phyloP scores from a whole-genome alignment of 2,888 invertebrate genomes.

The Pecten maximus region DNA sequence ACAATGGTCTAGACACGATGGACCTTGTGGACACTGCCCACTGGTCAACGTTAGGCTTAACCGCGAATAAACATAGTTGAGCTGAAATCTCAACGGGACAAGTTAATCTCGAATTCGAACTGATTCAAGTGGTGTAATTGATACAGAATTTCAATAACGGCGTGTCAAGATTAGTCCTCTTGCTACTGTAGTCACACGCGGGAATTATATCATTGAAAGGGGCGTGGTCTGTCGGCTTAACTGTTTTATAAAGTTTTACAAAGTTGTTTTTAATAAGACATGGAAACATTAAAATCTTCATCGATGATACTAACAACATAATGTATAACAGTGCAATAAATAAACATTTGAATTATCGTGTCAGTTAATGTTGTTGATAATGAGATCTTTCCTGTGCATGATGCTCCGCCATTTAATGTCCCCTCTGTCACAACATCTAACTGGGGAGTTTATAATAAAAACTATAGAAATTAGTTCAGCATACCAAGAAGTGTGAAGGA shows the following conservation, averaged over 20 bases:
- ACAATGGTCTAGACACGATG: constrained; percentile 33
- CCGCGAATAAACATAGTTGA: neutral
- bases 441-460: too few species aligned
- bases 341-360: neutral
- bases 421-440: too few species aligned
- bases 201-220: constrained; percentile 7
- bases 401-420: too few species aligned
- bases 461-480: too few species aligned
- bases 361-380: neutral
- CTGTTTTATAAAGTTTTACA: neutral
- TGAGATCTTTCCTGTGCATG: too few species aligned
- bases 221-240: constrained; percentile 26
- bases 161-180: neutral
- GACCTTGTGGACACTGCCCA: constrained; percentile 20
- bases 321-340: neutral
- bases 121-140: constrained; percentile 30
- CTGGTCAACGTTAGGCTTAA: neutral
- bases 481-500: too few species aligned
- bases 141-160: neutral
- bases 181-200: neutral
- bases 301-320: neutral
- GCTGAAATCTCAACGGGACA: neutral
- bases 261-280: neutral
- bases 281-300: neutral
- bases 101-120: neutral